phyloP scores from a whole-genome alignment of 2,797 vertebrate genomes.

The Mastacembelus armatus region DNA sequence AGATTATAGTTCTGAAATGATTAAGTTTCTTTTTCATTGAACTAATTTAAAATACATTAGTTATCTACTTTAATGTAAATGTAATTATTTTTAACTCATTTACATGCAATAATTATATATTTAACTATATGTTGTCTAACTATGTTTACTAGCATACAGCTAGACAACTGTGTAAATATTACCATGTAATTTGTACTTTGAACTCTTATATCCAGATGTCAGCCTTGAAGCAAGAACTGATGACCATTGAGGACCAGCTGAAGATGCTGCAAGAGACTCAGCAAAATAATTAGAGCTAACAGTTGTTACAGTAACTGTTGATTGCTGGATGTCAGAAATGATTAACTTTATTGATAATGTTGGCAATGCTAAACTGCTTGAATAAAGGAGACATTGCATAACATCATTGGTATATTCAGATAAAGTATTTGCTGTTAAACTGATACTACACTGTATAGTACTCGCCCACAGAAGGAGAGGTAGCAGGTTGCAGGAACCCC shows the following conservation, averaged over 20 bases:
- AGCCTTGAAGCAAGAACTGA: conserved; percentile 76
- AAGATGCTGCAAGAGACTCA: conserved; percentile 46
- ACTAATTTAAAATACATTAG: too few species aligned
- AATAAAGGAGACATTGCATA: not conserved
- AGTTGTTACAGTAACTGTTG: not conserved
- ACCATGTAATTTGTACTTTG: not conserved
- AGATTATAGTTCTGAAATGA: too few species aligned
- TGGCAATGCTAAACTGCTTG: not conserved
- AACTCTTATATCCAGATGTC: conserved; percentile 67
- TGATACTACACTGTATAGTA: not conserved
- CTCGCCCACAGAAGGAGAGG: too few species aligned
- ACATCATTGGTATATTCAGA: not conserved
- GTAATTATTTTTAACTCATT: too few species aligned
- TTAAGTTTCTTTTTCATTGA: too few species aligned
- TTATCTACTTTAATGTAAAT: too few species aligned
- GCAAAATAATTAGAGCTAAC: conserved; percentile 12
- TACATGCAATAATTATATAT: too few species aligned
- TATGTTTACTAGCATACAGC: too few species aligned
- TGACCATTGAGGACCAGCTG: conserved; percentile 78
- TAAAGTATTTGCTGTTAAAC: too few species aligned
- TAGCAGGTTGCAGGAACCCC: too few species aligned
- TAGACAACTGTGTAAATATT: not conserved
- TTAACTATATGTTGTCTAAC: too few species aligned
- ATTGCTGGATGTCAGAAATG: not conserved
- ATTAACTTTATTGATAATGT: not conserved